Conservation (phyloP, 2,113 vertebrate genomes). For the Patagioenas fasciata region DNA sequence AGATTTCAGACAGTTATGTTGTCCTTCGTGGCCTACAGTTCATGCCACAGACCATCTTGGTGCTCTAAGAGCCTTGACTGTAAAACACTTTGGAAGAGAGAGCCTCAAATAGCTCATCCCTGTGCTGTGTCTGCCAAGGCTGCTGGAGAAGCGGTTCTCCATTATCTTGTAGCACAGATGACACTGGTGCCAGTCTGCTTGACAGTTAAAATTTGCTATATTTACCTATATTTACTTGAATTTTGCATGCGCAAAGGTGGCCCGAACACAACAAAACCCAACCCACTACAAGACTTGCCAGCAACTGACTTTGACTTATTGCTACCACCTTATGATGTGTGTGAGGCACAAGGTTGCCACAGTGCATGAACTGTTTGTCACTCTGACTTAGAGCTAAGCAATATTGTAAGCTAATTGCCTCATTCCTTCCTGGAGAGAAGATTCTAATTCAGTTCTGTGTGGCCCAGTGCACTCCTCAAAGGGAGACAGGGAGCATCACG, state of each 20-base stretch:
- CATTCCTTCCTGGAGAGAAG: background rate
- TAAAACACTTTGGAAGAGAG: background rate
- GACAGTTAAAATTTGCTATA: background rate
- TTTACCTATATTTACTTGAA: background rate
- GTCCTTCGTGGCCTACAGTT: background rate
- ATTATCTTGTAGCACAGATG: background rate
- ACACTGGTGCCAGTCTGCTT: background rate
- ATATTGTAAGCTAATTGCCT: constrained; percentile 24
- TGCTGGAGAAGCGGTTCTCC: background rate
- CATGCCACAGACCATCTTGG: background rate
- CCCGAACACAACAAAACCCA: constrained; percentile 1
- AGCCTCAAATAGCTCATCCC: background rate
- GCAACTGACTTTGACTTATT: background rate
- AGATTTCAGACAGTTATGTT: background rate
- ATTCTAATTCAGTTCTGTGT: background rate
- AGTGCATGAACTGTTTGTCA: background rate
- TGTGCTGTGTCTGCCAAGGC: background rate
- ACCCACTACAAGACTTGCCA: background rate
- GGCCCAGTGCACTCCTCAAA: background rate
- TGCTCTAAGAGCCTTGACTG: background rate
- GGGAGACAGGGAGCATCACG: background rate
- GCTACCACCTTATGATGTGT: background rate
- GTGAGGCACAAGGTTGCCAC: background rate
- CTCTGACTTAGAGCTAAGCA: constrained; percentile 2
- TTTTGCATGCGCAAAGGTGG: background rate